Base-by-base conservation (phyloP, 2,888 invertebrate species). In the Agrotis puta region DNA sequence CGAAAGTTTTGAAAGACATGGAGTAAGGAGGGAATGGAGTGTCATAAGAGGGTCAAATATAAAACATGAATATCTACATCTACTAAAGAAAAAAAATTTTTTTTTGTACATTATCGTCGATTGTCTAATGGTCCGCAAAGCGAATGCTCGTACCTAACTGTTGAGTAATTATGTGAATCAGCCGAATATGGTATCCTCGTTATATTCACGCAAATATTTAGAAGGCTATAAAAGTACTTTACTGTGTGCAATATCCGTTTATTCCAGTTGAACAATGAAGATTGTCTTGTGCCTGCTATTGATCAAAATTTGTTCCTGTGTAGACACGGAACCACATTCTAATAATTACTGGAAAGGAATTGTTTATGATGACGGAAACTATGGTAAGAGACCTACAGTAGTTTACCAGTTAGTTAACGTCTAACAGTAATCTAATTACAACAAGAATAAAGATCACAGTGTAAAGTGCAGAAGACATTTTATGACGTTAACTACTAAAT, bases 1-100 rank as follows among this genome's bases (percentile, higher is more conserved):
- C 68, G 56, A 51, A 75, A 84, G 70, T 81, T 85, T 78, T 70
- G 33, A 72, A 76, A 66, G 64, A 65, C 75, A 57, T 22, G 39
- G 79, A 79, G 27, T 65, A 53, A 16, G 20, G 4, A 59, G 3
- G 5, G 3, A 39, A 53, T 79, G 67, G 48, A 79, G 58, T 54
- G 14, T 16, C 11, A 11, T n/a, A n/a, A n/a, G n/a, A 39, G 9
- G 11, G 9, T 9, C 7, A 9, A 33, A 7, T 33, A 0, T 33
- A 33, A 9, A 14, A 4, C 2, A 22, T 16, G 3, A 0, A 22
- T 5, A 27, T 27, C 5, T 5, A 9, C 33, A 33, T 2, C 7
- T 3, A 5, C 27, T 27, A 27, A 27, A 27, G 5, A 27, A 27
- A 27, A 27, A 27, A n/a, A n/a, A n/a, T n/a, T n/a, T n/a, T n/a